Evolutionary conservation across 2,113 vertebrate genomes (phyloP).

Genomic region (Lucifuga dentata): DNA sequence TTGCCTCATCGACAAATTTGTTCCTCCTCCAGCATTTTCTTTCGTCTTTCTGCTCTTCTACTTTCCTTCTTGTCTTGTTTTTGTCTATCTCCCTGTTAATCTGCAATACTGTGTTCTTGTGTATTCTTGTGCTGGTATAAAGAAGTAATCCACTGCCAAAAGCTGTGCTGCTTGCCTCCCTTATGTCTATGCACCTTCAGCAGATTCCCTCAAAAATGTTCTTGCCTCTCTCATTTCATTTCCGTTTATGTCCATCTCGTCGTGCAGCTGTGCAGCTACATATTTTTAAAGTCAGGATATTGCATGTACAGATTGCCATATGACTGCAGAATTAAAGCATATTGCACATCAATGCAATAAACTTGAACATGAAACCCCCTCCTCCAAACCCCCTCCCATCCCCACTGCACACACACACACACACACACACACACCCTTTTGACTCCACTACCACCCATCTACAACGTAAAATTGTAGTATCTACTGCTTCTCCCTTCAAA

Average conservation of each 20-base stretch:
- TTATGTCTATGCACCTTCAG: constrained; percentile 11
- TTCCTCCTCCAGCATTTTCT: no score
- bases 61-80: neutral
- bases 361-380: constrained; percentile 68
- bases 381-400: constrained; percentile 10
- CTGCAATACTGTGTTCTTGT: neutral
- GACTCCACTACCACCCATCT: constrained; percentile 30
- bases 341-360: constrained; percentile 69
- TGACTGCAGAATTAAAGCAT: constrained; percentile 31
- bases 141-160: constrained; percentile 37
- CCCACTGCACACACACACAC: constrained; percentile 49
- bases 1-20: constrained; percentile 5
- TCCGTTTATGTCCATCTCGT: constrained; percentile 7
- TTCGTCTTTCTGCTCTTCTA: constrained; percentile 1
- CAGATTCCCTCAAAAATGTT: constrained; percentile 16
- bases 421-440: constrained; percentile 25
- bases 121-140: constrained; percentile 33
- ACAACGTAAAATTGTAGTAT: constrained; percentile 41
- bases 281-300: neutral
- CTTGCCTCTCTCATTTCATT: neutral
- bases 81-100: constrained; percentile 14
- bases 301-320: constrained; percentile 6
- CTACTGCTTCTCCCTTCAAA: constrained; percentile 30
- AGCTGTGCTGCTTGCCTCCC: constrained; percentile 6
- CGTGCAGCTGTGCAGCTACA: constrained; percentile 8